Conservation (phyloP, 2,888 invertebrate species). For the Orthosia gracilis region DNA sequence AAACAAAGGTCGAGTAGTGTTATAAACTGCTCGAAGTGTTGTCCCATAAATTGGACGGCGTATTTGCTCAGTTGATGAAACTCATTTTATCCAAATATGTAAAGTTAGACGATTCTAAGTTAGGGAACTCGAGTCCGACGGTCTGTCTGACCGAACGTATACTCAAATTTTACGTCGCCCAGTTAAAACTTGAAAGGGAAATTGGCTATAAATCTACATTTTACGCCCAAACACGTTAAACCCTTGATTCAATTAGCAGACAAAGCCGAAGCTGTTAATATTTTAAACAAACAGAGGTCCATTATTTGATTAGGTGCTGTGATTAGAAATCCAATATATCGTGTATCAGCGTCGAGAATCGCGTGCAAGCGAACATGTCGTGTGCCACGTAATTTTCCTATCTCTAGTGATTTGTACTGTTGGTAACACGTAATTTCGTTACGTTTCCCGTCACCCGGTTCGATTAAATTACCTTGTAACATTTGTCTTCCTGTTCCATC, state of each 20-base stretch:
- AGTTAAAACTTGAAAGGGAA: constrained; percentile 49
- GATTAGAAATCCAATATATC: constrained; percentile 50
- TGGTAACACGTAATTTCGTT: constrained; percentile 18
- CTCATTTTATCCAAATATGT: constrained; percentile 45
- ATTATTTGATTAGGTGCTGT: constrained; percentile 50
- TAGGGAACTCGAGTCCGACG: constrained; percentile 13
- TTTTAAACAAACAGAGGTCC: constrained; percentile 46
- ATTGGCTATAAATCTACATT: constrained; percentile 54
- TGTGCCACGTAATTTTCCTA: constrained; percentile 18
- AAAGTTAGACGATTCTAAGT: constrained; percentile 50
- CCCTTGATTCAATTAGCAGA: constrained; percentile 37
- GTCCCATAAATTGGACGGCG: constrained; percentile 36
- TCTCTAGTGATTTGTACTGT: constrained; percentile 29
- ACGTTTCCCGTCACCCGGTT: background rate
- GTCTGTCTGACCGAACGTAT: background rate
- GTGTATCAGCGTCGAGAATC: background rate
- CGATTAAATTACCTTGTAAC: background rate
- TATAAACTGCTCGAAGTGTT: constrained; percentile 37
- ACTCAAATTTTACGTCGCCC: constrained; percentile 36
- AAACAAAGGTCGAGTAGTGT: constrained; percentile 41
- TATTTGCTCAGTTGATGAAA: constrained; percentile 45
- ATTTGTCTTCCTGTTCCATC: background rate
- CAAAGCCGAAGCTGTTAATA: constrained; percentile 41
- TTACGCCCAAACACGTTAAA: constrained; percentile 45
- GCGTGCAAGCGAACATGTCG: constrained; percentile 12